Percentiles rank a stretch among this genome's conserved stretches.
Evolutionary conservation across 1,140 invertebrate species (phyloP).

Genomic region (Aphelinus atriplicis): DNA sequence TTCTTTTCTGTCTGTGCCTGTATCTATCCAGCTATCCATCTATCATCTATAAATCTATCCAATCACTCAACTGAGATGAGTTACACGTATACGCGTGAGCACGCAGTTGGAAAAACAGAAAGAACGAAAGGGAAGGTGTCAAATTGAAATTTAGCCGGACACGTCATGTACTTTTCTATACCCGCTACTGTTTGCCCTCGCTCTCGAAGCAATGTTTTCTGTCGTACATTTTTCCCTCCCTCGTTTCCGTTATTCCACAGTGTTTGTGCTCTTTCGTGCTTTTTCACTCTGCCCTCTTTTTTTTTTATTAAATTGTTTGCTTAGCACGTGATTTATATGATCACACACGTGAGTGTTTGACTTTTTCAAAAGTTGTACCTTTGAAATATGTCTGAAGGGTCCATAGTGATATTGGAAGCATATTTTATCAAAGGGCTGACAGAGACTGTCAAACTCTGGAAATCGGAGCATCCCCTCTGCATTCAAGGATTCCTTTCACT

Average conservation of each 20-base stretch:
- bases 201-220: slow-evolving; percentile 3
- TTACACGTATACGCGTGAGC: too few relatives aligned
- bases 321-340: slow-evolving; percentile 6
- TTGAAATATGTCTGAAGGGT: slow-evolving; percentile 6
- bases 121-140: not conserved
- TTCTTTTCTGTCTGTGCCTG: too few relatives aligned
- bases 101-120: not conserved
- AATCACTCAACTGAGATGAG: too few relatives aligned
- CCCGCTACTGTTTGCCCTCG: slow-evolving; percentile 14
- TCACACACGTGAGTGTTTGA: not conserved
- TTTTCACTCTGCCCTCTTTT: not conserved
- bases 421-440: too few relatives aligned
- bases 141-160: not conserved
- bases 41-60: too few relatives aligned
- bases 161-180: slow-evolving; percentile 22
- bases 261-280: not conserved
- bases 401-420: not conserved
- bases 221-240: not conserved
- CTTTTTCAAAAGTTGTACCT: not conserved
- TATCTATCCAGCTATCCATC: too few relatives aligned
- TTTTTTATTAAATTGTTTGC: not conserved
- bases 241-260: not conserved
- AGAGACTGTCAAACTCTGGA: too few relatives aligned
- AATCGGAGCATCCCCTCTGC: too few relatives aligned
- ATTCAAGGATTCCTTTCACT: too few relatives aligned